Evolutionary conservation across 2,113 vertebrate genomes (phyloP), one percentile per base, ranked within the genome.

Genomic region (Dasyornis broadbenti): DNA sequence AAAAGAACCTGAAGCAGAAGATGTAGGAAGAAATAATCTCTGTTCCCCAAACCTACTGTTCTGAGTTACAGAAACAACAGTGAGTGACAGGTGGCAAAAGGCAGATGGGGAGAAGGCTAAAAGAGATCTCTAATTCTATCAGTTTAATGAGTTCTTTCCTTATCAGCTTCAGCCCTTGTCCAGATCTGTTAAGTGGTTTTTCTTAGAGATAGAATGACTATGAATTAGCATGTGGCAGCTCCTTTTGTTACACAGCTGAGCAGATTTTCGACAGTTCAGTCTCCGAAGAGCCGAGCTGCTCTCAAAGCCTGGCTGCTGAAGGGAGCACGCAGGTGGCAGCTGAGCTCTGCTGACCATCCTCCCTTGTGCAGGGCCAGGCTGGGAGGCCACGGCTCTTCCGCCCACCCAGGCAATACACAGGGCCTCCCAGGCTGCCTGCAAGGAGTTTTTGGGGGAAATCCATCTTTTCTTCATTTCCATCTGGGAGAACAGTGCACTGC

Each of bases 61-160:
- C 75, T 11, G 27, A 91, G 47, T 47, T 77, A 52, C 65, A 81
- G 91, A 84, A 80, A 66, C 80, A 66, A 22, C 72, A 27, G 13
- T 44, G 54, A 83, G 40, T 65, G 82, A 57, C 68, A 76, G 90
- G 79, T 64, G 69, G 92, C 89, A 92, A 82, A 71, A 23, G 28
- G 63, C 86, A 81, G 35, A 44, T 5, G 7, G 47, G 60, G 30
- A 54, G 69, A 69, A 91, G 68, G 42, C 82, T 45, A 33, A 73
- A 27, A 86, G 61, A 75, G 64, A 82, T 47, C 80, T 71, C 69
- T 78, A 86, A 68, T 92, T 94, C 72, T 92, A 75, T 86, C 77
- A 84, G 1, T 91, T 94, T 89, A 92, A 94, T 92, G 83, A 95
- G 65, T 78, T 94, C 80, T 64, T 94, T 86, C 89, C 86, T 91